A percentile compares a stretch with the other conserved stretches of the same genome.
These are phyloP conservation scores for Spondyliosoma cantharus DNA, from an alignment of 2,797 vertebrate species.

Conservation along the genomic window DNA sequence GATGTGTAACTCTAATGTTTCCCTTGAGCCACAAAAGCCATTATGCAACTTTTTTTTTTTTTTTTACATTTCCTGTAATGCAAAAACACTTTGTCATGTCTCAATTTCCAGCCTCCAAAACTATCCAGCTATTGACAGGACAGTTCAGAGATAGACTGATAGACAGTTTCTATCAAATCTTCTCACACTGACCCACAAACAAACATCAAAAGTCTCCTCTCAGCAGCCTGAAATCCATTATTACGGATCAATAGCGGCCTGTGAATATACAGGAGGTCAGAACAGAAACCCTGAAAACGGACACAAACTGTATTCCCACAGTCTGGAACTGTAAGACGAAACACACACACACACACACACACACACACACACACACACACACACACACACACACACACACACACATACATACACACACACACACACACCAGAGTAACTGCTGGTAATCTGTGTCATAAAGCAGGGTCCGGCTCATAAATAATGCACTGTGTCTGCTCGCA, in stretches of 20 bases:
- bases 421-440: conserved; percentile 56
- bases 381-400: conserved; percentile 16
- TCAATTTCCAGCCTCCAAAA: conserved; percentile 33
- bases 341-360: conserved; percentile 18
- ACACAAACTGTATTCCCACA: conserved; percentile 60
- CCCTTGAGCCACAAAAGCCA: neutral
- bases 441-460: conserved; percentile 76
- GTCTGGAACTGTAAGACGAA: conserved; percentile 37
- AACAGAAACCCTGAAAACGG: conserved; percentile 53
- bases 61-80: neutral
- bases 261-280: conserved; percentile 66
- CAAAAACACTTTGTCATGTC: conserved; percentile 27
- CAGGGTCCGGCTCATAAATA: conserved; percentile 72
- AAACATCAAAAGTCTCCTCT: conserved; percentile 69
- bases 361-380: conserved; percentile 26
- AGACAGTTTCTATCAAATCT: conserved; percentile 61
- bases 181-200: conserved; percentile 65
- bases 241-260: conserved; percentile 67
- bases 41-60: neutral
- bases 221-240: conserved; percentile 68
- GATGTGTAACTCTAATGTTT: neutral
- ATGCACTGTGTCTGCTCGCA: conserved; percentile 68
- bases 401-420: conserved; percentile 31
- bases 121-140: conserved; percentile 37
- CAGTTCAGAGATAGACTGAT: conserved; percentile 20